Percentiles rank a stretch among this genome's conserved stretches.
Conservation (phyloP, 2,113 vertebrate species). For the Mandrillus leucophaeus region DNA sequence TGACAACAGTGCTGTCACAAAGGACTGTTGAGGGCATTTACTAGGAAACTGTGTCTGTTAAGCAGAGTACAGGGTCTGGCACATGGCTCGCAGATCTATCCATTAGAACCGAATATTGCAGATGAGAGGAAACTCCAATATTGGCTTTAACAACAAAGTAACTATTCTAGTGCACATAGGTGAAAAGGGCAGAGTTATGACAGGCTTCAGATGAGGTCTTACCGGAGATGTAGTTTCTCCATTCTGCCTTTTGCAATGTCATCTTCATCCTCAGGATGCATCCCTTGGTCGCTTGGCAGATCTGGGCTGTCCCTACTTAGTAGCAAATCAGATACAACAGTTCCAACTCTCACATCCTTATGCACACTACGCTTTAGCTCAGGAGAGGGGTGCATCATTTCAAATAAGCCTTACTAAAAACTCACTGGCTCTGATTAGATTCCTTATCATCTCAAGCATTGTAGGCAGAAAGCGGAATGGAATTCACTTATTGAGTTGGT, state of each 20-base stretch:
- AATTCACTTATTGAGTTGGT: neutral
- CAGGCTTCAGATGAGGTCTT: neutral
- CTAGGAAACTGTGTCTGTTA: neutral
- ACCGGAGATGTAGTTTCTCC: neutral
- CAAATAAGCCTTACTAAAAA: neutral
- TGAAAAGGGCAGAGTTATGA: neutral
- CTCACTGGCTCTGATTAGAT: neutral
- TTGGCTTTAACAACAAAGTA: neutral
- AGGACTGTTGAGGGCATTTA: neutral
- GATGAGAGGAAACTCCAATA: neutral
- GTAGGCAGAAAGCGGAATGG: too few species aligned
- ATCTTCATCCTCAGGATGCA: neutral
- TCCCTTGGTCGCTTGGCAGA: neutral
- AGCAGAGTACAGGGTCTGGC: too few species aligned
- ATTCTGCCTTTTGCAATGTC: neutral
- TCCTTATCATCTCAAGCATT: neutral
- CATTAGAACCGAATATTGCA: neutral
- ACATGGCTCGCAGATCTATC: neutral
- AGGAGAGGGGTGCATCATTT: neutral
- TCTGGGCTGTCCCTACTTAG: neutral
- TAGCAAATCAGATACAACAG: neutral
- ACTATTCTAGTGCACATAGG: accelerated
- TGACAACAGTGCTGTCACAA: too few species aligned
- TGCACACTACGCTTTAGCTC: neutral
- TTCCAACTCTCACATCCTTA: neutral